Percentiles rank a stretch among this genome's conserved stretches.
These are phyloP conservation scores for Clunio marinus DNA, from an alignment of 2,888 invertebrate genomes.

Conservation along the genomic window DNA sequence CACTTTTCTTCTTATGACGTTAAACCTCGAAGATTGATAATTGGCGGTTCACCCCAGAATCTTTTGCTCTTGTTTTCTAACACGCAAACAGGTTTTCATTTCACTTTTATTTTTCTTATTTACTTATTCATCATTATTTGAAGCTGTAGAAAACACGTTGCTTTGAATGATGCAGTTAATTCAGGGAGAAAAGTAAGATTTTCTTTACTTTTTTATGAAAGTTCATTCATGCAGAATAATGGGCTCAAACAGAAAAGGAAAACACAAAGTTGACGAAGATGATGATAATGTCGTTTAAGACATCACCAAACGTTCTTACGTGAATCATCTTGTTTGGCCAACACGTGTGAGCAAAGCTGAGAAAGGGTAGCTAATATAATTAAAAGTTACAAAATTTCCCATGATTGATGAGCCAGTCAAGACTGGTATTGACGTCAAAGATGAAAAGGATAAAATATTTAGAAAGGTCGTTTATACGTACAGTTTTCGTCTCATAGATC, in stretches of 20 bases:
- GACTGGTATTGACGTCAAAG: too few relatives aligned
- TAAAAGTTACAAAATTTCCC: too few relatives aligned
- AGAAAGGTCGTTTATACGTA: too few relatives aligned
- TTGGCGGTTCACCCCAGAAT: background rate
- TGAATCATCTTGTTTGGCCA: too few relatives aligned
- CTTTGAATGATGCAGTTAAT: background rate
- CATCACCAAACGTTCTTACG: background rate
- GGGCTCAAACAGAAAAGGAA: background rate
- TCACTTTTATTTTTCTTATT: background rate
- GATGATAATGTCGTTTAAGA: too few relatives aligned
- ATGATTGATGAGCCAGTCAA: too few relatives aligned
- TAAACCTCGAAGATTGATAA: background rate
- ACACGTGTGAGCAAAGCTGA: too few relatives aligned
- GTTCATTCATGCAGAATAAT: background rate
- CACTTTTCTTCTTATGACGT: background rate
- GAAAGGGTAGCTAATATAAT: too few relatives aligned
- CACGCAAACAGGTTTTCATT: background rate
- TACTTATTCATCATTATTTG: too few relatives aligned
- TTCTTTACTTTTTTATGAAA: background rate
- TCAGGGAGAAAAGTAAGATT: background rate
- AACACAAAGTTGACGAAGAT: too few relatives aligned
- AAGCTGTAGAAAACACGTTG: background rate
- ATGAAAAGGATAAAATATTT: too few relatives aligned
- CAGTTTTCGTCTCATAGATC: too few relatives aligned
- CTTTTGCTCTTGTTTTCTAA: background rate